Conservation (phyloP, 2,797 vertebrate species). For the Podarcis lilfordi region DNA sequence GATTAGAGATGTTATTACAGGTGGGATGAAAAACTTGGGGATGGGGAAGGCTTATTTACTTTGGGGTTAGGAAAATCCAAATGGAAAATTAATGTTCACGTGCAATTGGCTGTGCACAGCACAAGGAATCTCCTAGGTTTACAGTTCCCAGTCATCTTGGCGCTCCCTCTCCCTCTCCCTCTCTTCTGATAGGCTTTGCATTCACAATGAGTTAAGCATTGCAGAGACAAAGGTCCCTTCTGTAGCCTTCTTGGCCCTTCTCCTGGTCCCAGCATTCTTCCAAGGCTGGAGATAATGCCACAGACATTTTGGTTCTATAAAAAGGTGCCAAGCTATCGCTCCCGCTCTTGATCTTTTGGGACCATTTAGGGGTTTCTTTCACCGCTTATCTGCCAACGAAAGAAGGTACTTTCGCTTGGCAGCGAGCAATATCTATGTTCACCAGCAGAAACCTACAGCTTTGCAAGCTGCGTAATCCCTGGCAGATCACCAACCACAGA, state of each 20-base stretch:
- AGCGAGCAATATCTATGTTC: not conserved
- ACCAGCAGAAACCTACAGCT: rapidly evolving
- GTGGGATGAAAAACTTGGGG: constrained; percentile 63
- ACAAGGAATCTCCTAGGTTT: constrained; percentile 65
- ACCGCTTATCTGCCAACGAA: constrained; percentile 25
- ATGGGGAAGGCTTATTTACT: constrained; percentile 62
- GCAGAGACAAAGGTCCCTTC: constrained; percentile 64
- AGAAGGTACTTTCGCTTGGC: not conserved
- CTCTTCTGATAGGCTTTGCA: constrained; percentile 10
- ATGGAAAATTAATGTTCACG: constrained; percentile 62
- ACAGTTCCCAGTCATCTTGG: constrained; percentile 49
- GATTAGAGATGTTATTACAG: constrained; percentile 71
- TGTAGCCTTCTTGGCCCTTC: constrained; percentile 24
- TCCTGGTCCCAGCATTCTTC: not conserved
- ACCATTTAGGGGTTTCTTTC: rapidly evolving
- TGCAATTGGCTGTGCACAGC: constrained; percentile 67
- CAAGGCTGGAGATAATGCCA: constrained; percentile 51
- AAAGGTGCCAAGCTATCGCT: constrained; percentile 40
- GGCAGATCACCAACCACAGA: not conserved
- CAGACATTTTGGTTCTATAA: constrained; percentile 6
- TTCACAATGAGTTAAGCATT: constrained; percentile 39
- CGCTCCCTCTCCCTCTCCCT: not conserved
- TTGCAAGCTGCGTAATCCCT: constrained; percentile 7
- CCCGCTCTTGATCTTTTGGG: constrained; percentile 39
- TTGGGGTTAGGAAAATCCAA: constrained; percentile 62